Evolutionary conservation across 2,797 vertebrate genomes (phyloP).

Genomic region (Chelon labrosus): DNA sequence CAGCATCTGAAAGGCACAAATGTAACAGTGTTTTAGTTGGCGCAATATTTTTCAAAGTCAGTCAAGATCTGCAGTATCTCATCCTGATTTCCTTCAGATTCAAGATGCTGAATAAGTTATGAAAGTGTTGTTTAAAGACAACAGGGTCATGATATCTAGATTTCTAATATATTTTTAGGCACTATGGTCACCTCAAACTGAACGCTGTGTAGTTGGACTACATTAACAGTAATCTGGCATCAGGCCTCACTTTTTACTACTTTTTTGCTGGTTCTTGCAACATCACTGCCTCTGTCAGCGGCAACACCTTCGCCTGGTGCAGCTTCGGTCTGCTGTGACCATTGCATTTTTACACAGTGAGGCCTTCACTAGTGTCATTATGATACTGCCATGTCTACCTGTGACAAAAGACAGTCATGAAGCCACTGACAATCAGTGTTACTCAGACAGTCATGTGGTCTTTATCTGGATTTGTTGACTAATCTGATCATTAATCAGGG

Average conservation of each 20-base stretch:
- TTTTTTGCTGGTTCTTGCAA: constrained; percentile 28
- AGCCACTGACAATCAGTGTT: neutral
- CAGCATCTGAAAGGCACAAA: constrained; percentile 87
- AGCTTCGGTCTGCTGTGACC: neutral
- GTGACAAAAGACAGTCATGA: constrained; percentile 49
- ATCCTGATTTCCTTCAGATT: too few species aligned
- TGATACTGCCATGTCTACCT: constrained; percentile 51
- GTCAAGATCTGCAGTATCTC: too few species aligned
- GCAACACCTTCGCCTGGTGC: constrained; percentile 12
- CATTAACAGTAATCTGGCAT: neutral
- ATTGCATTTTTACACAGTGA: constrained; percentile 9
- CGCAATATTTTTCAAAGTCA: too few species aligned
- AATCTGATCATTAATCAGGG: neutral
- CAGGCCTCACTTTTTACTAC: constrained; percentile 19
- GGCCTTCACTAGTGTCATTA: constrained; percentile 17
- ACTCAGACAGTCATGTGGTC: neutral
- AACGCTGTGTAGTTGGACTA: neutral
- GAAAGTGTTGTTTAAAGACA: too few species aligned
- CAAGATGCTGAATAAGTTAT: too few species aligned
- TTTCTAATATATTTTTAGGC: too few species aligned
- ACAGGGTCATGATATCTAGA: too few species aligned
- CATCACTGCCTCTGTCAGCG: constrained; percentile 20
- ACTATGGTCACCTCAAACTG: too few species aligned
- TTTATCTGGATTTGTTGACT: constrained; percentile 12
- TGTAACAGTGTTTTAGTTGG: neutral